Base-by-base conservation (phyloP, 2,113 vertebrate genomes). In the Salvator merianae region DNA sequence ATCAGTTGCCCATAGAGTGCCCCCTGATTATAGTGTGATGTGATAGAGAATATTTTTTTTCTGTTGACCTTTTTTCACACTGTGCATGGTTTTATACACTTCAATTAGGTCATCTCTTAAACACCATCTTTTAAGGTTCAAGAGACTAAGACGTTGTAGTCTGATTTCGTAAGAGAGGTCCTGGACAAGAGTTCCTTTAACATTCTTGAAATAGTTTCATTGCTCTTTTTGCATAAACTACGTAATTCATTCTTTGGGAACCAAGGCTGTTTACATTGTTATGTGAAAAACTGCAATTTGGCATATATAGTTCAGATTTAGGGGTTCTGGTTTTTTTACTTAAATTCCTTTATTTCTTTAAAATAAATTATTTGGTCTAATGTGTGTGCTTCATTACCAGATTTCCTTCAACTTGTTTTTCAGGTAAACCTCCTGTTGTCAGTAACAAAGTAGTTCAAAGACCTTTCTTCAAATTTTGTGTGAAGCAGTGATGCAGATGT, bases 351-450 rank as follows among this genome's bases (percentile, higher is more conserved):
- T 34, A 55, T 38, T 26, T 62, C 2, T 20, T 14, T n/a, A 14
- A 7, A 53, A 53, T 9, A 6, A 9, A 55, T 55, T 59, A 13
- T 30, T 12, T 47, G 4, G 30, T 14, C 20, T 32, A 3, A 36
- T 24, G 3, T 3, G 20, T 59, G 9, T 36, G 2, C 32, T 22
- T 32, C 50, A 55, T n/a, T 36, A 38, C 34, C 40, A 34, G 38
- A 78, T 6, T 59, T 8, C 79, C 89, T 89, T 80, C 5, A 2
- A 85, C 84, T 88, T 95, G 75, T 90, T 72, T 96, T 97, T 82
- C 95, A 99, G 99, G 95, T 99, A 88, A 99, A 97, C 91, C 94
- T 99, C 47, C 93, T 98, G 84, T 92, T 99, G 79, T 98, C 97
- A 0, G 91, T 97, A 90, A 96, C 97, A 90, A 98, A 99, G 83